Evolutionary conservation across 2,888 invertebrate genomes (phyloP).

Genomic region (Drepana falcataria): DNA sequence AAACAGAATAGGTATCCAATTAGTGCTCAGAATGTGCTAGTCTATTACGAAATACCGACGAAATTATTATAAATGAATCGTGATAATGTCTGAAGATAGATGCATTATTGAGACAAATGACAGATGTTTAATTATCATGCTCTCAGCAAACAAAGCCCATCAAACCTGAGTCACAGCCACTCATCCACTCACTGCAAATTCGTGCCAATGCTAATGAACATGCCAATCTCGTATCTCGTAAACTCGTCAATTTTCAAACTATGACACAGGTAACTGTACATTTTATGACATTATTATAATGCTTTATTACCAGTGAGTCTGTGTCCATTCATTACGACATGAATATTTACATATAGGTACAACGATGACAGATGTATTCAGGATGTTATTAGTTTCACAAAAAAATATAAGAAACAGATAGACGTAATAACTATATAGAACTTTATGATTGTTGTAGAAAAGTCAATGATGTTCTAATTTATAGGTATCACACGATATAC

Average conservation of each 20-base stretch:
- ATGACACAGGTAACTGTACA: constrained; percentile 15
- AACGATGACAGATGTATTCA: too few relatives aligned
- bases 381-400: too few relatives aligned
- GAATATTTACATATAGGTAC: too few relatives aligned
- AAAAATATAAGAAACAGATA: too few relatives aligned
- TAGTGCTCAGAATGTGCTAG: background rate
- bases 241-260: constrained; percentile 35
- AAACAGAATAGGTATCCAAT: background rate
- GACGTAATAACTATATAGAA: too few relatives aligned
- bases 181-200: constrained; percentile 22
- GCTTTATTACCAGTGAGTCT: constrained; percentile 11
- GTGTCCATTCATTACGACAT: background rate
- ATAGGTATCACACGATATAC: too few relatives aligned
- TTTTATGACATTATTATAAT: constrained; percentile 22
- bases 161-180: constrained; percentile 14
- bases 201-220: constrained; percentile 62
- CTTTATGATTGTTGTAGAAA: too few relatives aligned
- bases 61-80: background rate
- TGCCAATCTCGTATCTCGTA: constrained; percentile 48
- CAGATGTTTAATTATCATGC: constrained; percentile 40
- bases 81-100: constrained; percentile 16
- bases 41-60: background rate
- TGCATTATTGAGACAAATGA: constrained; percentile 23
- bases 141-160: constrained; percentile 35
- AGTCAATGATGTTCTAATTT: too few relatives aligned